A percentile compares a stretch with the other conserved stretches of the same genome.
phyloP scores from a whole-genome alignment of 1,140 invertebrate species.

The Cylas formicarius region DNA sequence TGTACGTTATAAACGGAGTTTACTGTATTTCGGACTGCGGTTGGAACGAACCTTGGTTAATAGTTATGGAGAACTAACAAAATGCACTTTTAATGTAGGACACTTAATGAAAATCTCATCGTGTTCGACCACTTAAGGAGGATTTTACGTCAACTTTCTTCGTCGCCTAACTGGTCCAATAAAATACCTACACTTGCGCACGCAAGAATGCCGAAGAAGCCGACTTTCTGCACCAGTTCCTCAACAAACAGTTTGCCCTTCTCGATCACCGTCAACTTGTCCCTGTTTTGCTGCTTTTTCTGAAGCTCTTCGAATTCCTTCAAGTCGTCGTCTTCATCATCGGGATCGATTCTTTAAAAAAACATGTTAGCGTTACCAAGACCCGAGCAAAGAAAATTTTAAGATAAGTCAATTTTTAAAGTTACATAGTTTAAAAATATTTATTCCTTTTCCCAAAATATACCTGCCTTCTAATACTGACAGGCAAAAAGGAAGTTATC shows the following conservation, averaged over 20 bases:
- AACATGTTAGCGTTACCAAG: background rate
- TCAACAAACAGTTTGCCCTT: conserved; percentile 82
- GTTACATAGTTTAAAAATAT: background rate
- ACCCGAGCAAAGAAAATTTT: conserved; percentile 3
- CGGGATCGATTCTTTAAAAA: conserved; percentile 52
- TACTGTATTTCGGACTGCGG: too few species aligned
- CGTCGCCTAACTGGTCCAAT: background rate
- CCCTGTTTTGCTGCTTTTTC: conserved; percentile 53
- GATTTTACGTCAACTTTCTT: conserved; percentile 1
- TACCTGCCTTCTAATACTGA: too few species aligned
- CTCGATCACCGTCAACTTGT: conserved; percentile 60
- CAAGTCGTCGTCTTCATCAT: conserved; percentile 71
- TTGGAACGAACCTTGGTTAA: too few species aligned
- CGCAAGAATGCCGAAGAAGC: conserved; percentile 94
- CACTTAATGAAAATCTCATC: too few species aligned
- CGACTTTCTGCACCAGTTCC: conserved; percentile 87
- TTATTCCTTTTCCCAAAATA: background rate
- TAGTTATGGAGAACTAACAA: too few species aligned
- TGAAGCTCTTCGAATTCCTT: conserved; percentile 69
- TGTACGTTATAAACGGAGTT: too few species aligned
- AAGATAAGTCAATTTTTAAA: background rate
- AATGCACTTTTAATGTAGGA: too few species aligned
- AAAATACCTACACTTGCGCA: conserved; percentile 79
- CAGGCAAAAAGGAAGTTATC: too few species aligned
- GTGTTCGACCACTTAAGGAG: too few species aligned